These are phyloP conservation scores for Raja brachyura DNA, from an alignment of 2,113 vertebrate species.

Conservation along the genomic window DNA sequence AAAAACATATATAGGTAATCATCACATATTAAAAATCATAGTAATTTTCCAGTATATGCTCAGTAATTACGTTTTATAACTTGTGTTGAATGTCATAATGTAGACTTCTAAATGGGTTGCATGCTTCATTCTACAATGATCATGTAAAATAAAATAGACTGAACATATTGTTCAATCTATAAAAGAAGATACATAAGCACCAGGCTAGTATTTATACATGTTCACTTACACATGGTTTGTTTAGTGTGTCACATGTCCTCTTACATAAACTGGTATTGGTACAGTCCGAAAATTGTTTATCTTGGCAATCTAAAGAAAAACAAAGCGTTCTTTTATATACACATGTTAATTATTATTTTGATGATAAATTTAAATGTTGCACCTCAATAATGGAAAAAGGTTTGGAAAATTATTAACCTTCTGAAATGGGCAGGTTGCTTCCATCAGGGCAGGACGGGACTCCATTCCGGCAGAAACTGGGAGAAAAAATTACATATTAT, in stretches of 20 bases:
- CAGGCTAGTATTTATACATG: background rate
- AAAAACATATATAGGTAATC: background rate
- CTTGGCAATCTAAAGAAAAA: background rate
- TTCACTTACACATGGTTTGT: conserved; percentile 6
- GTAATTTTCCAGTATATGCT: background rate
- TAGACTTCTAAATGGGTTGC: background rate
- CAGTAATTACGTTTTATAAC: background rate
- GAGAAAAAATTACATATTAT: background rate
- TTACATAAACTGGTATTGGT: background rate
- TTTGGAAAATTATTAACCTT: background rate
- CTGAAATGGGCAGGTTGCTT: background rate
- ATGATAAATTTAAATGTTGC: background rate
- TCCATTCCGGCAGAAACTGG: background rate
- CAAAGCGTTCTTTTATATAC: background rate
- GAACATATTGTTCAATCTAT: background rate
- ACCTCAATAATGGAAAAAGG: background rate
- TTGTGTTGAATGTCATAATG: background rate
- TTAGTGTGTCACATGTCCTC: background rate
- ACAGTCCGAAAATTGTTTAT: background rate
- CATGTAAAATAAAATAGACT: background rate
- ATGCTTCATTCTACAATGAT: background rate
- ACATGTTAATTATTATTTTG: background rate
- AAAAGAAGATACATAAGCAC: background rate
- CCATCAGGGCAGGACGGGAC: background rate
- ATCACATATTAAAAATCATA: background rate